Conservation (phyloP, 2,888 invertebrate species). For the Amphipyra tragopoginis region DNA sequence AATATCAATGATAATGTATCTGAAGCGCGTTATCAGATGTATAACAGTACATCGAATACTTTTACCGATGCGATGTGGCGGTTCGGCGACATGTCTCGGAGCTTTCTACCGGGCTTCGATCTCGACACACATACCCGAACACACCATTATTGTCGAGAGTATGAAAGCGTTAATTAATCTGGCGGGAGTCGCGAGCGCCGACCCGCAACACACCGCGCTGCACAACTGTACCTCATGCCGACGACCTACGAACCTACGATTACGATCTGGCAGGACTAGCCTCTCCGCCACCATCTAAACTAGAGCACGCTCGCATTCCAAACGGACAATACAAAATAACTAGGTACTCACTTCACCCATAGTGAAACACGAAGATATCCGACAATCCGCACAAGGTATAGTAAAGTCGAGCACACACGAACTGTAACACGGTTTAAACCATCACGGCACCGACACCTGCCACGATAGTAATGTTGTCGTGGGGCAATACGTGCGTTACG, state of each 20-base stretch:
- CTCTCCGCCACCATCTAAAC: slow-evolving; percentile 70
- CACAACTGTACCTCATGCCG: slow-evolving; percentile 71
- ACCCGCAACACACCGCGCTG: slow-evolving; percentile 53
- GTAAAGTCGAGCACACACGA: slow-evolving; percentile 64
- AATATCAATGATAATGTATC: slow-evolving; percentile 81
- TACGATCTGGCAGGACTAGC: slow-evolving; percentile 74
- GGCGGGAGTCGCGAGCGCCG: slow-evolving; percentile 58
- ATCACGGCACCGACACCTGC: slow-evolving; percentile 81
- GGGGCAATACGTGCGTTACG: slow-evolving; percentile 71
- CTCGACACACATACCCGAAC: slow-evolving; percentile 75
- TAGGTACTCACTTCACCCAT: slow-evolving; percentile 89
- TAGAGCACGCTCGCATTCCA: slow-evolving; percentile 78
- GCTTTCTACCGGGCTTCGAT: slow-evolving; percentile 76
- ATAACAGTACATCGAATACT: slow-evolving; percentile 74
- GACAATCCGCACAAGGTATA: slow-evolving; percentile 60
- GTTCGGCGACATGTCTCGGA: slow-evolving; percentile 62
- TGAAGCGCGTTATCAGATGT: slow-evolving; percentile 75
- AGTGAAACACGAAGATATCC: slow-evolving; percentile 66
- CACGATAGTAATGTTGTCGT: slow-evolving; percentile 66
- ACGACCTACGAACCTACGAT: slow-evolving; percentile 84
- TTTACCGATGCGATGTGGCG: slow-evolving; percentile 68
- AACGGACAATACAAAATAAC: slow-evolving; percentile 52
- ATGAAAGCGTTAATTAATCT: slow-evolving; percentile 73
- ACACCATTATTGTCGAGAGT: slow-evolving; percentile 65
- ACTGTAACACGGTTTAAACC: slow-evolving; percentile 80